phyloP scores from a whole-genome alignment of 1,140 invertebrate genomes.

The Hormaphis cornu region DNA sequence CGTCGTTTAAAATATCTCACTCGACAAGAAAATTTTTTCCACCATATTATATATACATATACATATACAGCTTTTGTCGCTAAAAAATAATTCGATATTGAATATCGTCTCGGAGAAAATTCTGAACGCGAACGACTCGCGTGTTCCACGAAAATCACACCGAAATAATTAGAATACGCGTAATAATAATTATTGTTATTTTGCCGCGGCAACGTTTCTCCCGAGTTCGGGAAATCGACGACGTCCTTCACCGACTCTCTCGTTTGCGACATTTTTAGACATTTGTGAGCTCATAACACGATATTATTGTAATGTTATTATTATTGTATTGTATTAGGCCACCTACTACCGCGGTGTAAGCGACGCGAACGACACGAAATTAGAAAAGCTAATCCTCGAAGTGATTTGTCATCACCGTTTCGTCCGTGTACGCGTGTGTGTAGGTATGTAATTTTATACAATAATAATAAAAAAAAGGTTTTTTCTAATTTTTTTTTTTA shows the following conservation, averaged over 20 bases:
- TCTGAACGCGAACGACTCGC: neutral
- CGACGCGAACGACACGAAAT: slow-evolving; percentile 8
- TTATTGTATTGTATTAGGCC: too few relatives aligned
- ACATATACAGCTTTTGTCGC: too few relatives aligned
- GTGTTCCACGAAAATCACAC: neutral
- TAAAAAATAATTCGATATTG: too few relatives aligned
- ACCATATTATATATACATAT: too few relatives aligned
- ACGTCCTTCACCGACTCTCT: neutral
- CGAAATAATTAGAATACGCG: neutral
- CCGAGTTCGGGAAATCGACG: neutral
- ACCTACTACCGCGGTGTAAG: too few relatives aligned
- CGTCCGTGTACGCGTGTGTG: too few relatives aligned
- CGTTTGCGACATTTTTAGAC: neutral
- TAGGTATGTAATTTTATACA: slow-evolving; percentile 26
- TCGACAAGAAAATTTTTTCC: too few relatives aligned
- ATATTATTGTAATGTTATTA: neutral
- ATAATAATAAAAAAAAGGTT: slow-evolving; percentile 4
- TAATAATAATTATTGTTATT: too few relatives aligned
- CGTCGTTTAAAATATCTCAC: too few relatives aligned
- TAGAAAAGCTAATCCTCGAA: neutral
- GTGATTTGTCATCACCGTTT: slow-evolving; percentile 21
- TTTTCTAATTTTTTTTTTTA: neutral
- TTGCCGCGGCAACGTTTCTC: neutral
- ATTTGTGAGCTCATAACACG: neutral
- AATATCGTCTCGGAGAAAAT: too few relatives aligned